phyloP scores from a whole-genome alignment of 2,888 invertebrate genomes.

The Synergus japonicus region DNA sequence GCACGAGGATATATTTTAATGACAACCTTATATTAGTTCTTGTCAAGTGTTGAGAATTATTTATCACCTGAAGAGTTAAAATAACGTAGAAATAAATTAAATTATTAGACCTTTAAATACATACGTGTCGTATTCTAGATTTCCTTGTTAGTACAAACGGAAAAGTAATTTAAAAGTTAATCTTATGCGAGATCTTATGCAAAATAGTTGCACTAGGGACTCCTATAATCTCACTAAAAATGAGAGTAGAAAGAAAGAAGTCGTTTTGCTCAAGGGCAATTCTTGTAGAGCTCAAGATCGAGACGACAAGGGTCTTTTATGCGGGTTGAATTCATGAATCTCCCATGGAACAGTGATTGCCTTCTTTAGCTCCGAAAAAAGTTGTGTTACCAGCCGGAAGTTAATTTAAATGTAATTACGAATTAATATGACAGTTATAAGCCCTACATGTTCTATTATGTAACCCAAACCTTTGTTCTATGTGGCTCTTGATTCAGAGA shows the following conservation, averaged over 20 bases:
- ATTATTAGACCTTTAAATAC: too few species aligned
- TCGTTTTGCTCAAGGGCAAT: background rate
- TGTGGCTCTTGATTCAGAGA: too few species aligned
- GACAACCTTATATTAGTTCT: background rate
- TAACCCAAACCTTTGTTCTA: too few species aligned
- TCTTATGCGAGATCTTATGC: background rate
- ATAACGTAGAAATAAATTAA: too few species aligned
- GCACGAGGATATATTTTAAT: background rate
- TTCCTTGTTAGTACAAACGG: background rate
- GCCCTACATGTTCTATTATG: background rate
- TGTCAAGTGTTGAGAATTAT: background rate
- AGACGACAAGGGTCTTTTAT: background rate
- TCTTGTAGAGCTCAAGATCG: background rate
- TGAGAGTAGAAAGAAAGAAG: background rate
- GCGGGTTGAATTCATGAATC: background rate
- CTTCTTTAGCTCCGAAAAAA: too few species aligned
- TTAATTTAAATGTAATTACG: background rate
- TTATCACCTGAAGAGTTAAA: too few species aligned
- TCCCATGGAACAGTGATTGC: constrained; percentile 7
- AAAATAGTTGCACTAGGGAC: background rate
- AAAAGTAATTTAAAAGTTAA: background rate
- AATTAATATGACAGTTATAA: background rate
- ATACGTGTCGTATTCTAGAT: background rate
- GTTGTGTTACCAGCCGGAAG: background rate
- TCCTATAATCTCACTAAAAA: background rate